phyloP scores from a whole-genome alignment of 2,797 vertebrate genomes.

The Enteromius thamalakanensis region DNA sequence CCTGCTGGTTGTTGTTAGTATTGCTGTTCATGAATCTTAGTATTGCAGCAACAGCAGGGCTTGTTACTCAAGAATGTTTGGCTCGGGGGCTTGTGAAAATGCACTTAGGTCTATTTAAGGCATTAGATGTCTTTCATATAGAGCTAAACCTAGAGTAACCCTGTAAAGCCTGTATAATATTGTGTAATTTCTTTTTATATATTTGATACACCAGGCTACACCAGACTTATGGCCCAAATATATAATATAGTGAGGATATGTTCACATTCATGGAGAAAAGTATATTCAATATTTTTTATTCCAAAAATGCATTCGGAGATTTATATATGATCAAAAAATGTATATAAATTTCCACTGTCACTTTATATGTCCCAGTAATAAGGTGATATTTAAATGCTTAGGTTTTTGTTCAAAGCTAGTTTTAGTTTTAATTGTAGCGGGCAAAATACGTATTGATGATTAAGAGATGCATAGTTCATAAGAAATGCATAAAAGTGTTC shows the following conservation, averaged over 20 bases:
- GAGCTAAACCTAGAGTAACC: neutral
- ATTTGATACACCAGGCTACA: neutral
- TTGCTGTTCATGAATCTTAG: constrained; percentile 49
- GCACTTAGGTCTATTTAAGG: neutral
- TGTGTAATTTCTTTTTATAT: neutral
- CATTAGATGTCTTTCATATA: neutral
- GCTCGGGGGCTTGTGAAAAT: neutral
- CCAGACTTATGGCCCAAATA: neutral
- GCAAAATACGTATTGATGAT: neutral
- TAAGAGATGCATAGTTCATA: neutral
- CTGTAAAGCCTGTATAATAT: neutral
- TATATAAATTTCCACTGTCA: neutral
- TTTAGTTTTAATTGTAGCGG: neutral
- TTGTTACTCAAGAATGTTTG: neutral
- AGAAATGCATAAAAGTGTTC: neutral
- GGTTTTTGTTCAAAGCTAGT: neutral
- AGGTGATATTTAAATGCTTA: neutral
- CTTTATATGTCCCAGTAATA: neutral
- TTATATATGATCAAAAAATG: neutral
- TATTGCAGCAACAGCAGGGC: constrained; percentile 13
- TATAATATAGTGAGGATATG: neutral
- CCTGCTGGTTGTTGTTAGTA: constrained; percentile 58
- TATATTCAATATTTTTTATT: neutral
- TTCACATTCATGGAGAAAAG: neutral
- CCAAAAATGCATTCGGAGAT: neutral